Conservation (phyloP, 92 coral and sea anemone species). For the Porites rus region DNA sequence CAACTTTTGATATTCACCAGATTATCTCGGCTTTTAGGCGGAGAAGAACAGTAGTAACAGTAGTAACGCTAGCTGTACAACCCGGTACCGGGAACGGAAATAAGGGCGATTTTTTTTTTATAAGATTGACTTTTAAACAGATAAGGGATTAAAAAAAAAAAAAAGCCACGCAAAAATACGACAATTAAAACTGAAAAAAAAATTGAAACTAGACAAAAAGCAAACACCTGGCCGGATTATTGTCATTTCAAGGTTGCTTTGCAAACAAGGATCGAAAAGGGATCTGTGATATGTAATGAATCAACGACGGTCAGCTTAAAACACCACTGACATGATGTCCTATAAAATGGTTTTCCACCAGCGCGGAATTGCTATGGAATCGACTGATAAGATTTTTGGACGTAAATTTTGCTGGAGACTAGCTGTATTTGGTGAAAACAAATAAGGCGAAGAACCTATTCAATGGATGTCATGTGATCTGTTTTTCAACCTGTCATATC, state of each 20-base stretch:
- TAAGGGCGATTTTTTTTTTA: neutral
- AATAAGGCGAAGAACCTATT: neutral
- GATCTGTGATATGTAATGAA: neutral
- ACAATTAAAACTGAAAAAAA: neutral
- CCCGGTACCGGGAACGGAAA: constrained; percentile 21
- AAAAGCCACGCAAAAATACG: neutral
- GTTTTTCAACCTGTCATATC: neutral
- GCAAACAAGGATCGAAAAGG: neutral
- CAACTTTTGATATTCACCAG: neutral
- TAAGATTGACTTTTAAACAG: neutral
- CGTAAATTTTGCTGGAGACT: neutral
- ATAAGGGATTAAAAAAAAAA: neutral
- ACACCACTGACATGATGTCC: neutral
- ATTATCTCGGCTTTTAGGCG: neutral
- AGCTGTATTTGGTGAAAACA: neutral
- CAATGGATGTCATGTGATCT: neutral
- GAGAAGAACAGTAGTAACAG: neutral
- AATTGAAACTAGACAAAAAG: neutral
- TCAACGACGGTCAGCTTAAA: neutral
- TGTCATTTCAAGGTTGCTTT: constrained; percentile 21
- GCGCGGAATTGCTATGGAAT: too few species aligned
- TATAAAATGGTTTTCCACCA: neutral
- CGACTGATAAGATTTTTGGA: neutral
- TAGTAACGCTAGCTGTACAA: neutral
- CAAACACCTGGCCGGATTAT: neutral